Percentiles rank a stretch among this genome's conserved stretches.
Evolutionary conservation across 2,113 vertebrate genomes (phyloP).

Genomic region (Gnathonemus longibarbis): DNA sequence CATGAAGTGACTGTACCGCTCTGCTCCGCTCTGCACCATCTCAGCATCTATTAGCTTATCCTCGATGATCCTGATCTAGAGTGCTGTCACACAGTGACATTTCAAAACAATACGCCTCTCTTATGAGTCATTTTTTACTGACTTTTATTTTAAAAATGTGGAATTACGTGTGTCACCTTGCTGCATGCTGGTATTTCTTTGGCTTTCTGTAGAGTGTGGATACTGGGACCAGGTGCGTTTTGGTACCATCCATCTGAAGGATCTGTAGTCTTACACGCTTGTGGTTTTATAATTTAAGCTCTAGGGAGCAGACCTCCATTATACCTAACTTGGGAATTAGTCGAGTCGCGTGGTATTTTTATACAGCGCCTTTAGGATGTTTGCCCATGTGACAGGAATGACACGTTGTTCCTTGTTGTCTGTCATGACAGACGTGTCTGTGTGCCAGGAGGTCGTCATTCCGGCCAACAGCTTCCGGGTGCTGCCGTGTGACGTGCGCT

Average conservation of each 20-base stretch:
- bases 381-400: background rate
- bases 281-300: background rate
- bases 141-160: background rate
- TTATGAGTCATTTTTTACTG: background rate
- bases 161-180: background rate
- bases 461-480: slow-evolving; percentile 70
- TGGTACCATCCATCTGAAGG: background rate
- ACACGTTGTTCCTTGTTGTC: slow-evolving; percentile 17
- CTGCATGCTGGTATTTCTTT: background rate
- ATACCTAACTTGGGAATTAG: background rate
- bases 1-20: background rate
- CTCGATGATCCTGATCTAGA: background rate
- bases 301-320: background rate
- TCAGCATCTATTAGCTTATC: background rate
- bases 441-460: slow-evolving; percentile 68
- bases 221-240: background rate
- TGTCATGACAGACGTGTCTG: slow-evolving; percentile 46
- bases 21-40: background rate
- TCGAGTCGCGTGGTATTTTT: background rate
- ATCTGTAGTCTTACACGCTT: background rate
- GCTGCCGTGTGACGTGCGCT: slow-evolving; percentile 74
- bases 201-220: background rate
- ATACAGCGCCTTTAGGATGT: background rate
- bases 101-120: background rate
- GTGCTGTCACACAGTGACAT: background rate